These are phyloP conservation scores for Sminthopsis crassicaudata DNA, from an alignment of 2,113 vertebrate genomes.

Conservation along the genomic window DNA sequence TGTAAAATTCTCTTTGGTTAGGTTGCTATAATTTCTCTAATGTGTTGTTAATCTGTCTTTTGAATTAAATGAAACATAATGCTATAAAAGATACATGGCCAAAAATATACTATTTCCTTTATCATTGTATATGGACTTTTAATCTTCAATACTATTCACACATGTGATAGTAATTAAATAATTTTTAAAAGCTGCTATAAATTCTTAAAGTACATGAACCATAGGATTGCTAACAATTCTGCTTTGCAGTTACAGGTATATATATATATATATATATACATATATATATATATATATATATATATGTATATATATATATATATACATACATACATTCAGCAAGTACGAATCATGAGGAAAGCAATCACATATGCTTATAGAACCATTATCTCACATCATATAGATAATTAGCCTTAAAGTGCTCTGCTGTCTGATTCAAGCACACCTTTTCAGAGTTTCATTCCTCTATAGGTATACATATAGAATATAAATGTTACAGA, in stretches of 20 bases:
- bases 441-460: no score
- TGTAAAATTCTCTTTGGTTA: background rate
- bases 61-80: constrained; percentile 12
- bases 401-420: no score
- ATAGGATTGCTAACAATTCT: constrained; percentile 13
- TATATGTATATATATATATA: no score
- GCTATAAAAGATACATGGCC: background rate
- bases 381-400: no score
- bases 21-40: background rate
- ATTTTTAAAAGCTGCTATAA: constrained; percentile 28
- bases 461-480: background rate
- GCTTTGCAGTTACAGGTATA: constrained; percentile 1
- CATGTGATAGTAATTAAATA: constrained; percentile 38
- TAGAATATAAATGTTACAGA: background rate
- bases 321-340: no score
- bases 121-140: background rate
- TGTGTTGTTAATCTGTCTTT: background rate
- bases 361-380: no score
- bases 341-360: no score
- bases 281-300: no score
- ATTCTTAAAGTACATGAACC: constrained; percentile 32
- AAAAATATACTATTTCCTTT: background rate
- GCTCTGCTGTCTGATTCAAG: no score
- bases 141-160: constrained; percentile 13
- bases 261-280: no score